Evolutionary conservation across 2,797 vertebrate species (phyloP), one percentile per base, ranked within the genome.

Genomic region (Sarcoramphus papa): DNA sequence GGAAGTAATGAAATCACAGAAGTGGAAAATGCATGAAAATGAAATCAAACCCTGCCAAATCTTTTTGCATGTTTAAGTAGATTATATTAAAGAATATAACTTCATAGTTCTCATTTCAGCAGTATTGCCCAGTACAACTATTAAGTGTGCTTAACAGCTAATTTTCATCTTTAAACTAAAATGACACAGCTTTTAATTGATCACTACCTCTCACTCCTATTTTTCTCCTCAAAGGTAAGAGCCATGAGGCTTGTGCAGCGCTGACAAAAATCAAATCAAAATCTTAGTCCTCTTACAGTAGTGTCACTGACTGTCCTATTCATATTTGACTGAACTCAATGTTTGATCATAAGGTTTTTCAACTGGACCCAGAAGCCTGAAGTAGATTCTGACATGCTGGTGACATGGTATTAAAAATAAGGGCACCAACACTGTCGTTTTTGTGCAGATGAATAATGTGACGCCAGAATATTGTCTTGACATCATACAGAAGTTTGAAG

Each of bases 401-500:
- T 88, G 78, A 60, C 8, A 27, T 48, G 74, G 31, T n/a, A 73
- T 59, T 68, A 75, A 82, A 67, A 92, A 51, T 40, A 54, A 54
- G 14, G 37, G 16, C 35, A 50, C 35, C 78, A 75, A 84, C 54
- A 14, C 81, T 96, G 48, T 83, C 53, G 65, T 94, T 86, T 96
- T 94, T 97, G 70, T 93, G 62, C 97, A 99, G 99, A 99, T 99
- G 99, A 97, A 88, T 92, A 99, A 98, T 30, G 98, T 99, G 97
- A 99, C 99, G 1, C 96, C 98, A 67, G 99, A 99, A 85, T 99
- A 98, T 80, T 98, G 99, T 88, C 98, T 98, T 96, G 99, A 99
- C 97, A 98, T 99, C 97, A 98, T 99, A 95, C 98, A 98, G 96
- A 99, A 99, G 97, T 99, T 99, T 97, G 99, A 99, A 96, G 96